Conservation (phyloP, 2,888 invertebrate genomes). For the Amphimallon solstitiale region DNA sequence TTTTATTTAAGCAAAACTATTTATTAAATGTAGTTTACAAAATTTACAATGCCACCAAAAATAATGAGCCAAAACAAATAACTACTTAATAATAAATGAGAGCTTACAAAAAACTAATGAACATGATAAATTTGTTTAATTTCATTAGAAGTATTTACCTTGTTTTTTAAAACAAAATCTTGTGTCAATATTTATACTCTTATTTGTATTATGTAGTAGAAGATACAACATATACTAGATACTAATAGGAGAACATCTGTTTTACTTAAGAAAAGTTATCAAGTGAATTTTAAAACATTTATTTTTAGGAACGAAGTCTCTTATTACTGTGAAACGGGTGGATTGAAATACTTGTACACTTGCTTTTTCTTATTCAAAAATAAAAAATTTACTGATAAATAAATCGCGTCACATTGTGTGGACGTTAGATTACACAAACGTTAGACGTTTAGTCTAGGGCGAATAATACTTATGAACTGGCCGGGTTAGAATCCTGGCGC, state of each 20-base stretch:
- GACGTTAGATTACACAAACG: slow-evolving; percentile 41
- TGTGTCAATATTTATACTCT: slow-evolving; percentile 17
- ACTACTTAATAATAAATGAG: background rate
- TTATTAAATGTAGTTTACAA: no score
- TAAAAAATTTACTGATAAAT: slow-evolving; percentile 11
- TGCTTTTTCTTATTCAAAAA: slow-evolving; percentile 26
- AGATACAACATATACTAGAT: slow-evolving; percentile 1
- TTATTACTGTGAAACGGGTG: background rate
- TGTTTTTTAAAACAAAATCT: background rate
- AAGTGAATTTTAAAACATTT: background rate
- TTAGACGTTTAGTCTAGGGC: slow-evolving; percentile 39
- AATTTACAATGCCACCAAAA: no score
- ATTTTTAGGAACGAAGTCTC: background rate
- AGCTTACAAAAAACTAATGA: background rate
- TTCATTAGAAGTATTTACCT: slow-evolving; percentile 11
- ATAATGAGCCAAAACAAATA: no score
- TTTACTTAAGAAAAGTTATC: background rate
- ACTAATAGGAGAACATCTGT: slow-evolving; percentile 19
- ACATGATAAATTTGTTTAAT: background rate
- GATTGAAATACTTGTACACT: slow-evolving; percentile 14
- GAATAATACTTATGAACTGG: slow-evolving; percentile 51
- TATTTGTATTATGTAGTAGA: background rate
- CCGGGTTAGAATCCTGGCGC: slow-evolving; percentile 51
- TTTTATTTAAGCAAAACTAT: no score
- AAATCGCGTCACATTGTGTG: slow-evolving; percentile 45